phyloP scores from a whole-genome alignment of 1,140 invertebrate species.

The Leptinotarsa defecta region DNA sequence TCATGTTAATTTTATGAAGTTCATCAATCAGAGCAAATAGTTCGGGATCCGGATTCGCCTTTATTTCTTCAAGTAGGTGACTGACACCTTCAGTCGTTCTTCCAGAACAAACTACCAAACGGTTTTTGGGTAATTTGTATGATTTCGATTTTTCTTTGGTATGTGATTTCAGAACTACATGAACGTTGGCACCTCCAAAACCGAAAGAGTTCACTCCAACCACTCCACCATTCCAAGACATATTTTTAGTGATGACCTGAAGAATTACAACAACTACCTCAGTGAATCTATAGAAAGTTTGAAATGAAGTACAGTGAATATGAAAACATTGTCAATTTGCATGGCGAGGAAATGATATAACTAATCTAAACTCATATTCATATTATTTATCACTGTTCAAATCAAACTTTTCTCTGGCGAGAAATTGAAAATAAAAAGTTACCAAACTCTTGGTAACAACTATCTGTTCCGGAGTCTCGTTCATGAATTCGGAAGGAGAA shows the following conservation, averaged over 20 bases:
- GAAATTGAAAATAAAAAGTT: no score
- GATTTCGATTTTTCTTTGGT: conserved; percentile 51
- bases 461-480: no score
- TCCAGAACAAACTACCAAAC: conserved; percentile 66
- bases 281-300: no score
- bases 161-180: conserved; percentile 66
- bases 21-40: conserved; percentile 60
- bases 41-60: conserved; percentile 62
- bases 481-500: no score
- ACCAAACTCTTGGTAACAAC: no score
- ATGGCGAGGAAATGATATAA: no score
- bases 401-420: no score
- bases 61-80: conserved; percentile 67
- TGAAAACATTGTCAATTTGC: no score
- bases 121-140: conserved; percentile 53
- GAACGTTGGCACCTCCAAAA: conserved; percentile 68
- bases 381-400: no score
- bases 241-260: conserved; percentile 65
- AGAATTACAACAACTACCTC: conserved; percentile 43
- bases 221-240: conserved; percentile 60
- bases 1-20: conserved; percentile 44
- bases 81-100: conserved; percentile 71
- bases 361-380: no score
- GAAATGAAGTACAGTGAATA: no score
- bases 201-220: conserved; percentile 64